These are phyloP conservation scores for Ichneumon xanthorius DNA, from an alignment of 2,888 invertebrate genomes.

Conservation along the genomic window DNA sequence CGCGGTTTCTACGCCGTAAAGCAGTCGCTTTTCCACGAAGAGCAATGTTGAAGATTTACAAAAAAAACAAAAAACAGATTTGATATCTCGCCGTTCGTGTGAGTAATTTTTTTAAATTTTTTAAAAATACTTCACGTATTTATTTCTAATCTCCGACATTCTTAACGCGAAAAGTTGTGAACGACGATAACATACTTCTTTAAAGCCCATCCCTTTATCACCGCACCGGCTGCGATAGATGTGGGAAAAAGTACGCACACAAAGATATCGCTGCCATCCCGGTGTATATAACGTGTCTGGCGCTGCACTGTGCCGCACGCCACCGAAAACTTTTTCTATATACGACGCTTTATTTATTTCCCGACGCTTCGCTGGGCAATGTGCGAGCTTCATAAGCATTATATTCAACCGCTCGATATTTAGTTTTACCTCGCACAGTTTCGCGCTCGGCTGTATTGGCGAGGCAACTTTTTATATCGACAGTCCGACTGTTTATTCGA, in stretches of 20 bases:
- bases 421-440: background rate
- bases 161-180: background rate
- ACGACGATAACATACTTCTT: background rate
- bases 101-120: background rate
- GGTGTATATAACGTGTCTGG: background rate
- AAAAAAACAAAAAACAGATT: background rate
- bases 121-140: background rate
- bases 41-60: background rate
- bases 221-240: slow-evolving; percentile 8
- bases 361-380: slow-evolving; percentile 11
- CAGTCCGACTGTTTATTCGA: background rate
- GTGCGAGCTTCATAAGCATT: slow-evolving; percentile 42
- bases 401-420: slow-evolving; percentile 18
- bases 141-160: background rate
- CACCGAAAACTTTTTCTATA: slow-evolving; percentile 21
- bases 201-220: background rate
- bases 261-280: background rate
- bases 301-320: background rate
- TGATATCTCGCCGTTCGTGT: background rate
- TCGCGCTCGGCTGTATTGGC: slow-evolving; percentile 2
- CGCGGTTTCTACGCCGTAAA: background rate
- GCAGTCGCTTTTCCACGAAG: background rate
- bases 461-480: background rate
- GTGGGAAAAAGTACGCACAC: background rate
- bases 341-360: slow-evolving; percentile 44